A percentile compares a stretch with the other conserved stretches of the same genome.
phyloP scores from a whole-genome alignment of 2,888 invertebrate species.

The Eustalomyia histrio region DNA sequence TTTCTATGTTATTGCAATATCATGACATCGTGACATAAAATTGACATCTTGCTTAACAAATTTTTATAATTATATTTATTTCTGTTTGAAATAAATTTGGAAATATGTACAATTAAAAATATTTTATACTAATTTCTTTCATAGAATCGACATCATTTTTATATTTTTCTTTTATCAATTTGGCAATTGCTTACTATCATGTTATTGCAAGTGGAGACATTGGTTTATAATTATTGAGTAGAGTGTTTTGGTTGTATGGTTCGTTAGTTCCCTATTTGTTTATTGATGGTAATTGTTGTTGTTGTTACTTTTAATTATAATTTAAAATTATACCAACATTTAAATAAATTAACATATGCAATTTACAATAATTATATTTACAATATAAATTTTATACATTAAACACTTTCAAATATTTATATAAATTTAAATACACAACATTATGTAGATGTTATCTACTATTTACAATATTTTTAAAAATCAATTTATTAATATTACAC shows the following conservation, averaged over 20 bases:
- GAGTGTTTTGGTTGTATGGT: slow-evolving; percentile 12
- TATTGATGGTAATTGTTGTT: slow-evolving; percentile 29
- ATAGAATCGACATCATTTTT: too few relatives aligned
- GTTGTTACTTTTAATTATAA: slow-evolving; percentile 16
- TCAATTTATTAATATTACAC: slow-evolving; percentile 40
- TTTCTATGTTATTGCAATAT: too few relatives aligned
- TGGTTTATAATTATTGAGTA: not conserved
- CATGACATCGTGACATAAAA: too few relatives aligned
- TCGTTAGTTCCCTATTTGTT: slow-evolving; percentile 6
- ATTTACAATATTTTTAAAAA: slow-evolving; percentile 23
- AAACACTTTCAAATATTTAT: not conserved
- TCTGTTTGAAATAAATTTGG: too few relatives aligned
- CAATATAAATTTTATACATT: slow-evolving; percentile 40
- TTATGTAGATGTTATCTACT: not conserved
- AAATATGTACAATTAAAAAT: too few relatives aligned
- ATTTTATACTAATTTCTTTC: too few relatives aligned
- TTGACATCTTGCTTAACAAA: too few relatives aligned
- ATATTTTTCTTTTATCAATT: too few relatives aligned
- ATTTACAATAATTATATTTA: slow-evolving; percentile 50
- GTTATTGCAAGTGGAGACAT: too few relatives aligned
- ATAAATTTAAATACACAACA: too few relatives aligned
- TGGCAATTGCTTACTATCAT: too few relatives aligned
- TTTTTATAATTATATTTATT: too few relatives aligned
- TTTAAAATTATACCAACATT: slow-evolving; percentile 57
- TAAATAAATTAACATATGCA: slow-evolving; percentile 60